These are phyloP conservation scores for Semotilus atromaculatus DNA, from an alignment of 2,797 vertebrate genomes.

Conservation along the genomic window DNA sequence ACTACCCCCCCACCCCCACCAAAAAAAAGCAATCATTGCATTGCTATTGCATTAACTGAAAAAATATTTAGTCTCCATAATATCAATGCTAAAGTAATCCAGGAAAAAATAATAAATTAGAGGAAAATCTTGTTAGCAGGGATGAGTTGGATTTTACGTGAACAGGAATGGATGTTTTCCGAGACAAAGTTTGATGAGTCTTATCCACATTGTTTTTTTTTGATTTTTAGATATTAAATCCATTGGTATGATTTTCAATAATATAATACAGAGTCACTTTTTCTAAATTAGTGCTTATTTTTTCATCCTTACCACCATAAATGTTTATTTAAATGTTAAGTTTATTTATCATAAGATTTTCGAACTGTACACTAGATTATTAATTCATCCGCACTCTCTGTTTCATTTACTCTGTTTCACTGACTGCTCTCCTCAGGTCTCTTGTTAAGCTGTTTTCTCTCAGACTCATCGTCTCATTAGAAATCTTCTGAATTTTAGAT, in stretches of 20 bases:
- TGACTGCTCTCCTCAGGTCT: slow-evolving; percentile 58
- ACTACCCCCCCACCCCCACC: background rate
- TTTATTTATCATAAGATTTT: background rate
- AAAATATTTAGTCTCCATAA: slow-evolving; percentile 55
- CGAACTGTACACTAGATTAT: background rate
- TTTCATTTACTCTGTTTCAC: slow-evolving; percentile 72
- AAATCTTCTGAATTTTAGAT: slow-evolving; percentile 72
- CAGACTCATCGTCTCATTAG: slow-evolving; percentile 72
- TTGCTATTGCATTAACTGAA: slow-evolving; percentile 46
- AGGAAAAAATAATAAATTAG: slow-evolving; percentile 49
- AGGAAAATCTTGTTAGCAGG: slow-evolving; percentile 53
- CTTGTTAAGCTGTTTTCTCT: slow-evolving; percentile 69
- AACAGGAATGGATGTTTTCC: slow-evolving; percentile 31
- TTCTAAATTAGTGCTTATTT: background rate
- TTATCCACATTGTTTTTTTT: slow-evolving; percentile 40
- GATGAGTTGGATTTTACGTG: slow-evolving; percentile 44
- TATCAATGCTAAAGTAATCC: slow-evolving; percentile 47
- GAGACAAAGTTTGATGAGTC: background rate
- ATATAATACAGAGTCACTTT: background rate
- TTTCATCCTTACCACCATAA: background rate
- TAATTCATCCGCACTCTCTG: slow-evolving; percentile 46
- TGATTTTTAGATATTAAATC: background rate
- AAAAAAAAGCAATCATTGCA: slow-evolving; percentile 46
- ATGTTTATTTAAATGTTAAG: background rate
- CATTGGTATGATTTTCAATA: background rate